These are phyloP conservation scores for Spodoptera litura DNA, from an alignment of 1,140 invertebrate genomes.

Conservation along the genomic window DNA sequence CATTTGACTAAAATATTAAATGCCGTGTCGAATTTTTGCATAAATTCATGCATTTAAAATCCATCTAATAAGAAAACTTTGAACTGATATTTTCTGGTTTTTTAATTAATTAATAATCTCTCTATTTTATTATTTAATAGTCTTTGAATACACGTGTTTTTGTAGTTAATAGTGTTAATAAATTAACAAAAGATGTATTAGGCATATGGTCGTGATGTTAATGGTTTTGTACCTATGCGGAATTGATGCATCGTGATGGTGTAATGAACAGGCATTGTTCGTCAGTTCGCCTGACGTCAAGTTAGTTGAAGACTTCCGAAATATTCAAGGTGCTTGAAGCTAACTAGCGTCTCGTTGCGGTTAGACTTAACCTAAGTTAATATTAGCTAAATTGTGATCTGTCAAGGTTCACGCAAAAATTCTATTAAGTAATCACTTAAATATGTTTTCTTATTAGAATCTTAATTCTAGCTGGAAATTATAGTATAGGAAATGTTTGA, in stretches of 20 bases:
- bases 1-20: no score
- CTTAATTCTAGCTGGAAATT: neutral
- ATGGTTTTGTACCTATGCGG: slow-evolving; percentile 67
- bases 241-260: slow-evolving; percentile 72
- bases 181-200: slow-evolving; percentile 30
- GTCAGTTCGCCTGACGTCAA: slow-evolving; percentile 42
- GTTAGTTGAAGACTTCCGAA: slow-evolving; percentile 48
- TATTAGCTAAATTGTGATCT: no score
- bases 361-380: neutral
- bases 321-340: slow-evolving; percentile 36
- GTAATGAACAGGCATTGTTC: slow-evolving; percentile 73
- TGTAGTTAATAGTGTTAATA: slow-evolving; percentile 18
- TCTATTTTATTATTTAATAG: no score
- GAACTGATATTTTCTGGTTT: no score
- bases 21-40: no score
- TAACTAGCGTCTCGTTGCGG: no score
- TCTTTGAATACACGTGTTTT: neutral
- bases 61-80: no score
- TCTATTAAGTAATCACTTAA: neutral
- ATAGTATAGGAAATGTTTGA: neutral
- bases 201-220: slow-evolving; percentile 69
- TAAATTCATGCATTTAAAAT: no score
- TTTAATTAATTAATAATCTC: no score
- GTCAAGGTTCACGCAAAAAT: neutral
- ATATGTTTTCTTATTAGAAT: neutral